A percentile compares a stretch with the other conserved stretches of the same genome.
phyloP scores from a whole-genome alignment of 2,888 invertebrate genomes.

The Lithodes maja region DNA sequence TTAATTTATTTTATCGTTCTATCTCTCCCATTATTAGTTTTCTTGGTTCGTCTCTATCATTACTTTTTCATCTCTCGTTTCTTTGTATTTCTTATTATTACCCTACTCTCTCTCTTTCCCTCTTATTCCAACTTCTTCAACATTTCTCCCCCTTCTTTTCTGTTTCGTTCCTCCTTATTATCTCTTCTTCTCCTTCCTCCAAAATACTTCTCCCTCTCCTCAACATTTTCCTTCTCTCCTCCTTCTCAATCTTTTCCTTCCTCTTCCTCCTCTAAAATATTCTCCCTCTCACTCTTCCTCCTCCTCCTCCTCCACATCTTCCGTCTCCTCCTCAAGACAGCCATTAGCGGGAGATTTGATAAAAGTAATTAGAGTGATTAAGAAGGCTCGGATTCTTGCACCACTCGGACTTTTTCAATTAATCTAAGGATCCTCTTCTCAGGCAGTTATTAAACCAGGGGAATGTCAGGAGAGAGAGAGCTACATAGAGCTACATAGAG shows the following conservation, averaged over 20 bases:
- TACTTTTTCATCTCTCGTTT: constrained; percentile 7
- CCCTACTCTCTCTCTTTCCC: not conserved
- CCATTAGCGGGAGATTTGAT: constrained; percentile 59
- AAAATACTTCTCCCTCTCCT: not conserved
- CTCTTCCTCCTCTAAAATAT: not conserved
- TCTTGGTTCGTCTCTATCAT: not conserved
- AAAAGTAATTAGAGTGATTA: constrained; percentile 63
- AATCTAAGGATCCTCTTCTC: constrained; percentile 41
- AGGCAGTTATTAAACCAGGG: constrained; percentile 41
- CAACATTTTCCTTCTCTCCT: not conserved
- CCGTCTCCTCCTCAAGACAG: not conserved
- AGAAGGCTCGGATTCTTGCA: constrained; percentile 52
- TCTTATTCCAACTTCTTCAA: not conserved
- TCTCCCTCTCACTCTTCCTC: not conserved
- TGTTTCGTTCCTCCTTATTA: not conserved
- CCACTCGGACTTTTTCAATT: constrained; percentile 56
- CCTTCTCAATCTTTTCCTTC: no score
- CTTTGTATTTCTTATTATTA: not conserved
- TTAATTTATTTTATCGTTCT: constrained; percentile 40
- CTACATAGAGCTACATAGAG: no score
- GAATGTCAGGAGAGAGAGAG: not conserved
- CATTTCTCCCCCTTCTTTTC: not conserved
- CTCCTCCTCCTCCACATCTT: not conserved
- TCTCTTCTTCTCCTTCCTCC: not conserved
- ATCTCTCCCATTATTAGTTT: not conserved